Evolutionary conservation across 2,888 invertebrate genomes (phyloP), one percentile per base, ranked within the genome.

Genomic region (Ctenicera cuprea): DNA sequence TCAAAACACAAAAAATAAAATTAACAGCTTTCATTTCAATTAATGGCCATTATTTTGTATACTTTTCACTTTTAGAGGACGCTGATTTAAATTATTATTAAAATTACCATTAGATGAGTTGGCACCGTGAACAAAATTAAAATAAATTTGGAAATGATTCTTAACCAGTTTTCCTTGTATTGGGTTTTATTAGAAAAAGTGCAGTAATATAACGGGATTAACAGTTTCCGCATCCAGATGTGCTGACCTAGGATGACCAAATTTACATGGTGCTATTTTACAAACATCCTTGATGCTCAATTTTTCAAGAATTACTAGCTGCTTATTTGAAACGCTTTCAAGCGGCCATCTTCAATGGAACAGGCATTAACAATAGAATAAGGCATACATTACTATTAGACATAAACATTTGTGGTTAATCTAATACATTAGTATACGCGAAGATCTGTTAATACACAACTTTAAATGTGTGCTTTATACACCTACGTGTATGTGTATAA

Each of bases 141-240:
- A 59, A 59, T 59, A 59, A 59, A 59, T 38, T 59, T 59, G 59
- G 59, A 38, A 59, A 59, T 59, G 59, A 59, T 59, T 20, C 38
- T 5, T 12, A 14, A 38, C 59, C 38, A 59, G 59, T 59, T 59
- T 59, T 59, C 59, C 59, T 59, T 59, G 59, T 20, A 20, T 59
- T 38, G 14, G 59, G 33, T 38, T 59, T 18, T 59, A 57, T 57
- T 14, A 57, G n/a, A 59, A 59, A 38, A 38, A 59, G 38, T 59
- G 59, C 59, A 59, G 37, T 18, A n/a, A 59, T 38, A 38, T 38
- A 38, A 38, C 59, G 38, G 59, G 16, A 45, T 30, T 20, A n/a
- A 8, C 38, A 20, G 18, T 59, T 59, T 37, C 57, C 33, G 20
- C 20, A 18, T 59, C 38, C 38, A 16, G 59, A 59, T 59, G 59